phyloP scores from a whole-genome alignment of 2,113 vertebrate genomes.

The Atlantisia rogersi region DNA sequence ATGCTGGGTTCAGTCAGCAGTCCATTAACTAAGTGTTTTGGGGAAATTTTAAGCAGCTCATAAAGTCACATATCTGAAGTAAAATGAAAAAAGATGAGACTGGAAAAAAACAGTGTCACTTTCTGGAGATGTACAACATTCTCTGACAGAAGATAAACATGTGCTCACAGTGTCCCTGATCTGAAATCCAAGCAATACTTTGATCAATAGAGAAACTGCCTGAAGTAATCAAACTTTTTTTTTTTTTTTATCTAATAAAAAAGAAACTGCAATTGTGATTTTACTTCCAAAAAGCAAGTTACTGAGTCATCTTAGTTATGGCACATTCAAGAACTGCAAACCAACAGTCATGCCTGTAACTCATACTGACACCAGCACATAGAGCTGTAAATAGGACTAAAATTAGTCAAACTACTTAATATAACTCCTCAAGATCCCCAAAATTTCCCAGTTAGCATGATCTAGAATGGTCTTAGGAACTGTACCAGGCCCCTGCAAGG shows the following conservation, averaged over 20 bases:
- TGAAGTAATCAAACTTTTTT: background rate
- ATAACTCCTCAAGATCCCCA: background rate
- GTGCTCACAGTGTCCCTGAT: background rate
- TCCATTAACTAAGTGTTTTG: background rate
- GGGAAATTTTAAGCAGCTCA: background rate
- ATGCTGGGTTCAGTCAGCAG: background rate
- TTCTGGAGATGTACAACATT: background rate
- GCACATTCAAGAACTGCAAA: background rate
- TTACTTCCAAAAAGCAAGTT: background rate
- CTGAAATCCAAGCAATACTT: background rate
- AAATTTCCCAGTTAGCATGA: background rate
- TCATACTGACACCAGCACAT: background rate
- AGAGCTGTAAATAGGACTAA: background rate
- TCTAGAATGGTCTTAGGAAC: background rate
- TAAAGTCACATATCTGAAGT: background rate
- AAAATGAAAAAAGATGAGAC: background rate
- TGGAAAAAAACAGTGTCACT: background rate
- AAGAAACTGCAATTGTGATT: background rate
- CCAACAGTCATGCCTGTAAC: background rate
- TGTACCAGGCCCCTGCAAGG: background rate
- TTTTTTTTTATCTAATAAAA: background rate
- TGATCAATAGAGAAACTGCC: background rate
- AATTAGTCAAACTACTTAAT: background rate
- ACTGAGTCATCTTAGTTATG: background rate
- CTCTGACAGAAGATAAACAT: background rate